phyloP scores from a whole-genome alignment of 2,888 invertebrate species.

The Capitulum mitella region DNA sequence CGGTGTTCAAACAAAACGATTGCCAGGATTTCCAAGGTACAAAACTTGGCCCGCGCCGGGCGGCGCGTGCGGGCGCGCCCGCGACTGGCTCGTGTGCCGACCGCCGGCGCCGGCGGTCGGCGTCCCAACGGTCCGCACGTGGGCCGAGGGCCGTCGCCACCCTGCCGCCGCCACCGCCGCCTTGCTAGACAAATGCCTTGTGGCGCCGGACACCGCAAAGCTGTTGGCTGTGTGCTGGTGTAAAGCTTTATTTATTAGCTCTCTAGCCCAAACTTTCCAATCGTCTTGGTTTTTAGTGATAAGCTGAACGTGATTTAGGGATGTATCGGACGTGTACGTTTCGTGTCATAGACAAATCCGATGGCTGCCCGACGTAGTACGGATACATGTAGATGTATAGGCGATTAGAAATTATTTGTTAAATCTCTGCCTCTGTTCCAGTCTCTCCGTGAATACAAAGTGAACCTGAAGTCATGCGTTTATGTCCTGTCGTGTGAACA shows the following conservation, averaged over 20 bases:
- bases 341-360: not conserved
- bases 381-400: not conserved
- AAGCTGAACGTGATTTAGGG: not conserved
- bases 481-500: too few species aligned
- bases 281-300: not conserved
- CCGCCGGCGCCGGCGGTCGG: too few species aligned
- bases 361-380: not conserved
- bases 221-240: slow-evolving; percentile 1
- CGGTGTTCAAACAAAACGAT: not conserved
- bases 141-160: too few species aligned
- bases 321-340: not conserved
- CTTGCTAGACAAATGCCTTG: not conserved
- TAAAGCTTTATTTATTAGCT: slow-evolving; percentile 17
- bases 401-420: not conserved
- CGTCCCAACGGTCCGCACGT: too few species aligned
- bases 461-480: not conserved
- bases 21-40: not conserved
- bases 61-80: too few species aligned
- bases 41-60: not conserved
- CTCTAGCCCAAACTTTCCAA: not conserved
- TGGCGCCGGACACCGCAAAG: not conserved
- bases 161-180: not conserved
- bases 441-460: not conserved
- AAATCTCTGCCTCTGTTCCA: not conserved
- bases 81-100: too few species aligned